phyloP scores from a whole-genome alignment of 2,888 invertebrate species.

The Amphipyra berbera region DNA sequence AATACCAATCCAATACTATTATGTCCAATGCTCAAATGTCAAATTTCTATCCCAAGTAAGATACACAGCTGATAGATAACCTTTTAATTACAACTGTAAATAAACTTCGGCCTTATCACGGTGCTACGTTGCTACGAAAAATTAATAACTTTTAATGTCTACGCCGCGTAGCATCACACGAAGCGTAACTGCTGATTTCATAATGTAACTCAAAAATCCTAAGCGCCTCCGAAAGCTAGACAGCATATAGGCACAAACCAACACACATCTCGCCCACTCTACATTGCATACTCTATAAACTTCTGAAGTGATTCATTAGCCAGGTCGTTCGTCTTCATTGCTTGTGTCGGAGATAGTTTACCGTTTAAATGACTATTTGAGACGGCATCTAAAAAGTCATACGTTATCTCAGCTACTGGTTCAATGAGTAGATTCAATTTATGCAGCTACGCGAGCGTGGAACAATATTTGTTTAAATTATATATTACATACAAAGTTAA shows the following conservation, averaged over 20 bases:
- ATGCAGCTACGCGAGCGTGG: conserved; percentile 26
- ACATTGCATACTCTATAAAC: conserved; percentile 59
- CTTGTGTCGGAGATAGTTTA: conserved; percentile 85
- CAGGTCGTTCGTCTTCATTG: conserved; percentile 88
- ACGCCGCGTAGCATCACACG: too few relatives aligned
- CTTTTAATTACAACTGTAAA: too few relatives aligned
- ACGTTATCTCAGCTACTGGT: conserved; percentile 33
- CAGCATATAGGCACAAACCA: conserved; percentile 17
- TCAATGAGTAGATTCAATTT: conserved; percentile 34
- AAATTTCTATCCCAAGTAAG: too few relatives aligned
- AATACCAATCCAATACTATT: too few relatives aligned
- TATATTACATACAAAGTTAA: too few relatives aligned
- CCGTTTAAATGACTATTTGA: conserved; percentile 76
- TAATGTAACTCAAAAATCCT: too few relatives aligned
- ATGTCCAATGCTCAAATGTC: too few relatives aligned
- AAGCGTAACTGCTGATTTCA: too few relatives aligned
- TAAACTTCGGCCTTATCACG: neutral
- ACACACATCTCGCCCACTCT: neutral
- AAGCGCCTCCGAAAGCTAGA: neutral
- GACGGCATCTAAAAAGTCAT: conserved; percentile 65
- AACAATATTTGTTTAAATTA: too few relatives aligned
- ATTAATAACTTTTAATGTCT: too few relatives aligned
- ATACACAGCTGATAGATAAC: too few relatives aligned
- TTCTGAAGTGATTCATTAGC: conserved; percentile 80
- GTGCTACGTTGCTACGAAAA: neutral